Conservation (phyloP, 2,888 invertebrate species). For the Steinernema scapterisci region DNA sequence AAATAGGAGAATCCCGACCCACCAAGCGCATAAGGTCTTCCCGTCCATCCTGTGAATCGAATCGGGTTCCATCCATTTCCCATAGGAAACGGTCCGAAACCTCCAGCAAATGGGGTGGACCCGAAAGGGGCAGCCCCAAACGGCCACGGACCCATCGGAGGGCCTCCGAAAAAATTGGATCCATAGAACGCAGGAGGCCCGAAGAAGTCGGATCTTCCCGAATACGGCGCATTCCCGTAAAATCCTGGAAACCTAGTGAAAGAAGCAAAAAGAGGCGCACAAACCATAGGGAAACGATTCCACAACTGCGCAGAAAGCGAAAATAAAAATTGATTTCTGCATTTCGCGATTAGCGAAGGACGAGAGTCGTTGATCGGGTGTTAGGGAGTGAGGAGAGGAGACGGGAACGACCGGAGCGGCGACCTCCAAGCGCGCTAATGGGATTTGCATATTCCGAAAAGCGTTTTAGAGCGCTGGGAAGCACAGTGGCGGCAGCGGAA, state of each 20-base stretch:
- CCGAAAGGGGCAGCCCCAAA: background rate
- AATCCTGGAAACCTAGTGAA: background rate
- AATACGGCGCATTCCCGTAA: background rate
- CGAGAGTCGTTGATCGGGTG: background rate
- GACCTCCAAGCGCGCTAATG: conserved; percentile 10
- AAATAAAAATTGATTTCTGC: background rate
- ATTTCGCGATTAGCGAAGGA: background rate
- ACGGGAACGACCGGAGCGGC: background rate
- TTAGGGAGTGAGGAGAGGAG: background rate
- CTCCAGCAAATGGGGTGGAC: background rate
- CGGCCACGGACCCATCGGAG: background rate
- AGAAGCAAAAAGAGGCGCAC: background rate
- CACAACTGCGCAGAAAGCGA: background rate
- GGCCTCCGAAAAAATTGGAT: background rate
- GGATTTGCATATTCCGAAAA: conserved; percentile 24
- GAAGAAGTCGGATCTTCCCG: background rate
- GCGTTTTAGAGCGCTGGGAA: too few species aligned
- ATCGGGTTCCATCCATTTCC: background rate
- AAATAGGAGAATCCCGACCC: background rate
- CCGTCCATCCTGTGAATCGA: conserved; percentile 9
- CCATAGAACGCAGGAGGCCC: background rate
- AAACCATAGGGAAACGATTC: background rate
- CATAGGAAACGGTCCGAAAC: background rate
- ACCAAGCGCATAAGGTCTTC: conserved; percentile 7
- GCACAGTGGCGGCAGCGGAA: too few species aligned